phyloP scores from a whole-genome alignment of 2,888 invertebrate species.

The Slavum lentiscoides region DNA sequence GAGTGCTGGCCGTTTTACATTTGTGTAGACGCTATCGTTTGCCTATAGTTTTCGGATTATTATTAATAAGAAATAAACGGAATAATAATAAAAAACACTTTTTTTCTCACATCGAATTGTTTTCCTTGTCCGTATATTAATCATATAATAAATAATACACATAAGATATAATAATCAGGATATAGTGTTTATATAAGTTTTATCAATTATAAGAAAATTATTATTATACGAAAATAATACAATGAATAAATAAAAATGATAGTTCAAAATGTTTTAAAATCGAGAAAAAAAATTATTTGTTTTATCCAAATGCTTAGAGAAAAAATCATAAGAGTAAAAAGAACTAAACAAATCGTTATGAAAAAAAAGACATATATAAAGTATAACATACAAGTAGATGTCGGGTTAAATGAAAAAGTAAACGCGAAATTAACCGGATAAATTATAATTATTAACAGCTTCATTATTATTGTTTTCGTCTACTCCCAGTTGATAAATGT shows the following conservation, averaged over 20 bases:
- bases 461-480: constrained; percentile 51
- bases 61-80: background rate
- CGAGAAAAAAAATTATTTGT: background rate
- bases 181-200: too few species aligned
- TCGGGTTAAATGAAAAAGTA: background rate
- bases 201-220: too few species aligned
- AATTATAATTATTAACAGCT: constrained; percentile 38
- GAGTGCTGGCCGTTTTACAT: too few species aligned
- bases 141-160: background rate
- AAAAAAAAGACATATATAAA: background rate
- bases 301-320: background rate
- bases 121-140: background rate
- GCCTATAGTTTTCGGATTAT: too few species aligned
- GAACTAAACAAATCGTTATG: background rate
- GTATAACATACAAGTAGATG: background rate
- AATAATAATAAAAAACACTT: background rate
- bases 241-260: too few species aligned
- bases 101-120: constrained; percentile 5
- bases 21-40: too few species aligned
- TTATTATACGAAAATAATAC: too few species aligned
- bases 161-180: too few species aligned
- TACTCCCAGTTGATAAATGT: constrained; percentile 65
- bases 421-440: constrained; percentile 41
- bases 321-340: background rate
- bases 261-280: too few species aligned